Conservation (phyloP, 2,888 invertebrate species). For the Bombylius major region DNA sequence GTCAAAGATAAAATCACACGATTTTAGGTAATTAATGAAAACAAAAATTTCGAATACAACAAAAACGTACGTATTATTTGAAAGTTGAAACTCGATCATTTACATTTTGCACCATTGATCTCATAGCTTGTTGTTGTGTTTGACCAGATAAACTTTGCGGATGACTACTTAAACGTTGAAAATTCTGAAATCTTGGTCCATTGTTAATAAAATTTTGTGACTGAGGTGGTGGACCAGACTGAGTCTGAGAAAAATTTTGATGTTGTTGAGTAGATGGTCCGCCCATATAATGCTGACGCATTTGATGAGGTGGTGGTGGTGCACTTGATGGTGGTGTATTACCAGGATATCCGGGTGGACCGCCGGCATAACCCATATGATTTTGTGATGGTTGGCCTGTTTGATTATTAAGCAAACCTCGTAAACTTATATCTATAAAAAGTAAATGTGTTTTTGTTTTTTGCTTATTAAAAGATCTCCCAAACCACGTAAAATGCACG, state of each 20-base stretch:
- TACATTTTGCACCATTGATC: slow-evolving; percentile 36
- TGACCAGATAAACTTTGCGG: slow-evolving; percentile 39
- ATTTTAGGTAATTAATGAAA: too few species aligned
- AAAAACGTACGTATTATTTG: too few species aligned
- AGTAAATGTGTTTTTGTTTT: slow-evolving; percentile 4
- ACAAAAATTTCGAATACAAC: too few species aligned
- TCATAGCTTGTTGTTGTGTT: slow-evolving; percentile 17
- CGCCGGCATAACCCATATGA: slow-evolving; percentile 33
- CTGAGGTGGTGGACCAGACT: slow-evolving; percentile 21
- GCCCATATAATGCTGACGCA: slow-evolving; percentile 35
- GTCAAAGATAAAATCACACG: too few species aligned
- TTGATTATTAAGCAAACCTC: slow-evolving; percentile 36
- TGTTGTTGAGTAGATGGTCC: slow-evolving; percentile 25
- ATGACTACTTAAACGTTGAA: slow-evolving; percentile 38
- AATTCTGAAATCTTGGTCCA: slow-evolving; percentile 33
- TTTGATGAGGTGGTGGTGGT: slow-evolving; percentile 32
- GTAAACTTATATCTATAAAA: slow-evolving; percentile 34
- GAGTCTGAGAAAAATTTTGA: slow-evolving; percentile 32
- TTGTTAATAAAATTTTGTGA: slow-evolving; percentile 37
- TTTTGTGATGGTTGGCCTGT: slow-evolving; percentile 32
- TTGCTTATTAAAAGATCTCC: not conserved
- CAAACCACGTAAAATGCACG: not conserved
- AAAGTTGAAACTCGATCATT: not conserved
- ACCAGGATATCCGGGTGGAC: slow-evolving; percentile 32
- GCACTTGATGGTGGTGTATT: slow-evolving; percentile 32